phyloP scores from a whole-genome alignment of 2,113 vertebrate species.

The Poecile atricapillus region DNA sequence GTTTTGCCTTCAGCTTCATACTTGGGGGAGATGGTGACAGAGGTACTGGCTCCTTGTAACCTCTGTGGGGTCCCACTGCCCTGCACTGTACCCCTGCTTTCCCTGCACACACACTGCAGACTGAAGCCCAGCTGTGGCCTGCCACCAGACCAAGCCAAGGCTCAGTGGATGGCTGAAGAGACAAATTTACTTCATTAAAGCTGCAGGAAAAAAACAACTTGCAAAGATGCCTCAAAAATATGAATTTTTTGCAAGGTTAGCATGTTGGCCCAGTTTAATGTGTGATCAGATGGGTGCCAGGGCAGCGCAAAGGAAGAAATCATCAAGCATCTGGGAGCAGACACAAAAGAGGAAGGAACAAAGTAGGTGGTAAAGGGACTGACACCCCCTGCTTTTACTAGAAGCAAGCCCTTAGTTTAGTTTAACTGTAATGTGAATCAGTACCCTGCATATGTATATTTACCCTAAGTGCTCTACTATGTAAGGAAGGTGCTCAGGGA shows the following conservation, averaged over 20 bases:
- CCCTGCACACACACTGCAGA: accelerated
- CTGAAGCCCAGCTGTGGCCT: not conserved
- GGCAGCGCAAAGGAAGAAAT: not conserved
- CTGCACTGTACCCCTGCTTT: not conserved
- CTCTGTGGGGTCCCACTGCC: accelerated
- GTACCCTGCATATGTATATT: not conserved
- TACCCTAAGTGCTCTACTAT: not conserved
- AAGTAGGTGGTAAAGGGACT: not conserved
- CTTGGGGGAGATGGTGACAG: not conserved
- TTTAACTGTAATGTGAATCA: not conserved
- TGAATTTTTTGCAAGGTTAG: not conserved
- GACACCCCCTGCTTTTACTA: not conserved
- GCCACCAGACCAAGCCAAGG: not conserved
- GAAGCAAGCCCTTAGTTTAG: not conserved
- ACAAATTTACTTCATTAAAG: not conserved
- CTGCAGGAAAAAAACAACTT: not conserved
- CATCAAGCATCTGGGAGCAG: not conserved
- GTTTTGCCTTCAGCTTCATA: not conserved
- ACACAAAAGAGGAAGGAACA: not conserved
- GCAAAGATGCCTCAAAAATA: accelerated
- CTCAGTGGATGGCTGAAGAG: not conserved
- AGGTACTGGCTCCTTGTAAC: accelerated
- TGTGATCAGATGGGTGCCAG: not conserved
- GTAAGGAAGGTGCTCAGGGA: not conserved
- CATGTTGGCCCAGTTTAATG: not conserved